Conservation (phyloP, 1,140 invertebrate genomes). For the Drosophila kanapiae region DNA sequence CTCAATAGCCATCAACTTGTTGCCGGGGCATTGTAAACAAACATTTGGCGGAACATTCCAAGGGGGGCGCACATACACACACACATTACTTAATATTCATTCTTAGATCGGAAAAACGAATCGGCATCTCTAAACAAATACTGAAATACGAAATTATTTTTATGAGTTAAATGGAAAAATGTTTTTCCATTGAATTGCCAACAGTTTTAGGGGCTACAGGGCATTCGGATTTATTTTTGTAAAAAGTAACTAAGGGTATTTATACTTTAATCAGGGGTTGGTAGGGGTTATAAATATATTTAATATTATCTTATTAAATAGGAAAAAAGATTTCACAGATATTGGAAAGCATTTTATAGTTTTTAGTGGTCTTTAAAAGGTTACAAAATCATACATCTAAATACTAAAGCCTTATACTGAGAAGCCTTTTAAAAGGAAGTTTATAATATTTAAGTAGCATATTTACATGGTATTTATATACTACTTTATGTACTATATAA, state of each 20-base stretch:
- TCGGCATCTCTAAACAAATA: slow-evolving; percentile 42
- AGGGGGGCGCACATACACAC: slow-evolving; percentile 29
- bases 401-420: too few species aligned
- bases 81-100: slow-evolving; percentile 64
- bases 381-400: too few species aligned
- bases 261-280: neutral
- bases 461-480: too few species aligned
- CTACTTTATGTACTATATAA: too few species aligned
- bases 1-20: slow-evolving; percentile 73
- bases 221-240: neutral
- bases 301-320: neutral
- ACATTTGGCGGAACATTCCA: slow-evolving; percentile 45
- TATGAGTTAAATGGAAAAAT: slow-evolving; percentile 76
- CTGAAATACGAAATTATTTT: slow-evolving; percentile 61
- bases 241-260: neutral
- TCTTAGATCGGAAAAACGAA: slow-evolving; percentile 33
- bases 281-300: neutral
- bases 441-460: too few species aligned
- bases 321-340: neutral
- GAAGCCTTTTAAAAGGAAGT: too few species aligned
- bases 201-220: neutral
- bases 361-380: too few species aligned
- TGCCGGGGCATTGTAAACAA: slow-evolving; percentile 70
- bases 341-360: neutral
- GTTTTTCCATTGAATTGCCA: slow-evolving; percentile 51